Conservation (phyloP, 2,113 vertebrate species). For the Ptilorrhoa leucosticta region DNA sequence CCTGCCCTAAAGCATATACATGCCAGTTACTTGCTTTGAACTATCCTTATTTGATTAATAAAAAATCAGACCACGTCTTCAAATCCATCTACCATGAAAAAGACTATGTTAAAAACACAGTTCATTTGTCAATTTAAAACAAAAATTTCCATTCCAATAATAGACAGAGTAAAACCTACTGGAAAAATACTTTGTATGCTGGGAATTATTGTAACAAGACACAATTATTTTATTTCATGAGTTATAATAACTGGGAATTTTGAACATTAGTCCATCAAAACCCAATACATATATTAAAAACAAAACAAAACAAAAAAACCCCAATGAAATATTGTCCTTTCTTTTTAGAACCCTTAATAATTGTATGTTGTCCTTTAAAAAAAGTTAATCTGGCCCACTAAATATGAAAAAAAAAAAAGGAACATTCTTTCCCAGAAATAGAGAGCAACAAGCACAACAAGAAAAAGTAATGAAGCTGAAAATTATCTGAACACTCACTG, state of each 20-base stretch:
- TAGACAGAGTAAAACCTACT: neutral
- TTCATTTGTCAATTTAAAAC: neutral
- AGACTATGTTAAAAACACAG: neutral
- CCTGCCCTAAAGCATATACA: neutral
- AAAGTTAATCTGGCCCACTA: neutral
- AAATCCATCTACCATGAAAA: neutral
- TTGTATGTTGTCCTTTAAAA: neutral
- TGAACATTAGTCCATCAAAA: neutral
- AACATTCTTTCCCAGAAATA: neutral
- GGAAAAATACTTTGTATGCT: neutral
- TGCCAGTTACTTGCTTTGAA: neutral
- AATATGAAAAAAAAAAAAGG: neutral
- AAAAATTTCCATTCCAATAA: neutral
- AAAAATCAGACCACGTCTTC: neutral
- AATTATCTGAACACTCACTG: slow-evolving; percentile 7
- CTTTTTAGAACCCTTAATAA: neutral
- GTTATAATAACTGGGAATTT: neutral
- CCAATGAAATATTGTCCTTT: neutral
- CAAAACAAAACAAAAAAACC: accelerated
- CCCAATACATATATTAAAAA: neutral
- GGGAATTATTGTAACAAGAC: neutral
- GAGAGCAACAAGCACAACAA: neutral
- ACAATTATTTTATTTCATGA: neutral
- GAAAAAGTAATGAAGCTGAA: neutral
- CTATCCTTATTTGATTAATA: neutral